These are phyloP conservation scores for Aramus guarauna DNA, from an alignment of 2,113 vertebrate species.

Conservation along the genomic window DNA sequence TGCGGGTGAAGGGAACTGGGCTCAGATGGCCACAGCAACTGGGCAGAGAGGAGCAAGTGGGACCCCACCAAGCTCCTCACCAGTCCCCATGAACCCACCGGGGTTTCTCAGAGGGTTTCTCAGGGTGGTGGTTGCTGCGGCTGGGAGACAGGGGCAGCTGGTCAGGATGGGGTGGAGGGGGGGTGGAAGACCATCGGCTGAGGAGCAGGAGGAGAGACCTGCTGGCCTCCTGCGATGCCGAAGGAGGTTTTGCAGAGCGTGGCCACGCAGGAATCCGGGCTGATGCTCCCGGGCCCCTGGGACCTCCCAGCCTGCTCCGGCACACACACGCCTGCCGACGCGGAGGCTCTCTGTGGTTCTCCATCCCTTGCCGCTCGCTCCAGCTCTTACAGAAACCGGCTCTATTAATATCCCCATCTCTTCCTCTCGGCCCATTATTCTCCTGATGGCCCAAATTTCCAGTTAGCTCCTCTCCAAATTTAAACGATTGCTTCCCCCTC, in stretches of 20 bases:
- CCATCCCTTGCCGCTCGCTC: background rate
- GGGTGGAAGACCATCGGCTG: background rate
- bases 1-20: background rate
- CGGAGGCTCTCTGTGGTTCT: background rate
- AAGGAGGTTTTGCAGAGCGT: background rate
- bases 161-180: background rate
- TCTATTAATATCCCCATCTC: constrained; percentile 57
- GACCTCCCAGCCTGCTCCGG: background rate
- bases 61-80: background rate
- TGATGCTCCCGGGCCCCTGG: background rate
- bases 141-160: background rate
- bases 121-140: background rate
- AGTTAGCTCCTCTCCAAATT: constrained; percentile 65
- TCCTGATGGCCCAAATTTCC: constrained; percentile 60
- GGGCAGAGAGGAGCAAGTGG: background rate
- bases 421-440: constrained; percentile 46
- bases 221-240: background rate
- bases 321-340: background rate
- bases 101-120: background rate
- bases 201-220: background rate
- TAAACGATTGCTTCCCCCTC: constrained; percentile 25
- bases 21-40: rapidly evolving
- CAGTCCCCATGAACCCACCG: rapidly evolving
- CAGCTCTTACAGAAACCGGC: constrained; percentile 47
- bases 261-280: background rate